Conservation (phyloP, 2,888 invertebrate species). For the Stramonita haemastoma region DNA sequence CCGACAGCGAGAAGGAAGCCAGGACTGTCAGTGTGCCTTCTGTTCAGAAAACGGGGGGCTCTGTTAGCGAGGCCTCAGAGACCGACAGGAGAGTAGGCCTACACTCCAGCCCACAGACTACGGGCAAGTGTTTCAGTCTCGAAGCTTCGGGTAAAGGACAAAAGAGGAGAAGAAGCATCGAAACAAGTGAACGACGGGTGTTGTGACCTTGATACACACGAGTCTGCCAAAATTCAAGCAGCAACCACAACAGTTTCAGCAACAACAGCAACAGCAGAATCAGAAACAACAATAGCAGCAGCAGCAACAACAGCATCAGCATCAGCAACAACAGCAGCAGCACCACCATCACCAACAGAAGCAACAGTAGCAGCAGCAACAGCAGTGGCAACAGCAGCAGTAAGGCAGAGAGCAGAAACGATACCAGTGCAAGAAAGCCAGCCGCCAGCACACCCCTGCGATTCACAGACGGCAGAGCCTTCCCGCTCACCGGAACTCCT, state of each 20-base stretch:
- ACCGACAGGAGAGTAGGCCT: too few species aligned
- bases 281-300: not conserved
- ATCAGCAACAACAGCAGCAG: not conserved
- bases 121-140: too few species aligned
- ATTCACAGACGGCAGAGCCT: not conserved
- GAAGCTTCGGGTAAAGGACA: not conserved
- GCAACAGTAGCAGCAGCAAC: not conserved
- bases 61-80: too few species aligned
- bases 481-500: not conserved
- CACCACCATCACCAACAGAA: not conserved
- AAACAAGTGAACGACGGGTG: not conserved
- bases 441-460: not conserved
- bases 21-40: too few species aligned
- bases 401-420: not conserved
- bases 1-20: too few species aligned
- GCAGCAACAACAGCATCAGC: not conserved
- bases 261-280: not conserved
- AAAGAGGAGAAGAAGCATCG: not conserved
- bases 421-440: not conserved
- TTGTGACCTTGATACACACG: too few species aligned
- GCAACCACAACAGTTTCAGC: not conserved
- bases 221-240: not conserved
- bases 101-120: too few species aligned
- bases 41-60: too few species aligned
- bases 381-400: not conserved